Evolutionary conservation across 2,888 invertebrate species (phyloP).

Genomic region (Oasisia sp.): DNA sequence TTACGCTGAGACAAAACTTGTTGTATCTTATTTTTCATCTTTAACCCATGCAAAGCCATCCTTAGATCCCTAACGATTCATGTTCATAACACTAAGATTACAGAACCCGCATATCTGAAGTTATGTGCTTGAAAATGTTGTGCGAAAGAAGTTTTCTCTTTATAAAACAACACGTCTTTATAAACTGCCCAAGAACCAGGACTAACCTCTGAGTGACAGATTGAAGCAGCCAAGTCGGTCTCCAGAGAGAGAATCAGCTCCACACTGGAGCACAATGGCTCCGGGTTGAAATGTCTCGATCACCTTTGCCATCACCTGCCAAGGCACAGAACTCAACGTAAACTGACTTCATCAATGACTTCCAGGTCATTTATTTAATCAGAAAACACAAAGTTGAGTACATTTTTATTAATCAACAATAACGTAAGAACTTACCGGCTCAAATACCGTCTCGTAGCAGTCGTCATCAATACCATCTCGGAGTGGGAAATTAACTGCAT

Average conservation of each 20-base stretch:
- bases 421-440: slow-evolving; percentile 60
- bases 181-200: neutral
- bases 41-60: too few relatives aligned
- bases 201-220: slow-evolving; percentile 84
- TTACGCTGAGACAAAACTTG: too few relatives aligned
- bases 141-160: too few relatives aligned
- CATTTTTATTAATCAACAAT: neutral
- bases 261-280: slow-evolving; percentile 97
- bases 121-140: neutral
- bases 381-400: neutral
- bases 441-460: slow-evolving; percentile 71
- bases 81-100: too few relatives aligned
- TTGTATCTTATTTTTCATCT: too few relatives aligned
- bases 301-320: slow-evolving; percentile 68
- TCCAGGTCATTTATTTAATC: neutral
- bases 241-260: slow-evolving; percentile 96
- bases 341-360: neutral
- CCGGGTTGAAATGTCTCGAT: slow-evolving; percentile 99
- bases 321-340: slow-evolving; percentile 34
- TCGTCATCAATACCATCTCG: slow-evolving; percentile 98
- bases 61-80: too few relatives aligned
- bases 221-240: slow-evolving; percentile 98
- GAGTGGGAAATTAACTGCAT: slow-evolving; percentile 97
- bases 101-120: neutral
- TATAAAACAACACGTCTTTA: neutral